Evolutionary conservation across 2,888 invertebrate species (phyloP), one percentile per base, ranked within the genome.

Genomic region (Pollenia angustigena): DNA sequence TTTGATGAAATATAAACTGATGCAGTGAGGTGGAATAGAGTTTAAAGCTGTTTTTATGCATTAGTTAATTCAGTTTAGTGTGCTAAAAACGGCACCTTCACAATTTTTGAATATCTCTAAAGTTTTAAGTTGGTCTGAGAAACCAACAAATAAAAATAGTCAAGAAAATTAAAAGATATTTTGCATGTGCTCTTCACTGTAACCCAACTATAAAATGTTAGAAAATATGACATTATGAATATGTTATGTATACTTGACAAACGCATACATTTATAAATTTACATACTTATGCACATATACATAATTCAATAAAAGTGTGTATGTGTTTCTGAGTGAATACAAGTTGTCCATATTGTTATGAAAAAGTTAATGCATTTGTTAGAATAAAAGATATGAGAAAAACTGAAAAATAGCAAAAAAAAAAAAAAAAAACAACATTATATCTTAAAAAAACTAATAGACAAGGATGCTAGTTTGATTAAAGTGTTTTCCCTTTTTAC

Each of bases 291-390:
- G 50, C 44, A 44, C 14, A 74, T 23, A 74, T 23, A 74, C 3
- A 68, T 52, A 48, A 75, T 46, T 68, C 23, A 44, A 75, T 68
- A 64, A 64, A n/a, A 50, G 58, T 52, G 11, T 40, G 18, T 48
- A 23, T 48, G 32, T 42, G 40, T 60, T 10, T 48, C 3, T 62
- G 11, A 23, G 6, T 58, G 42, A 1, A 56, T 11, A 23, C 66
- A 79, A 58, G 52, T 52, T 84, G 52, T 74, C 44, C 56, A 58
- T 84, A 74, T 74, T 76, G 50, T 85, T 78, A 50, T 56, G 58
- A 69, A 60, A 80, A 82, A 86, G 62, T 50, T 75, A 68, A 64
- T 82, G 78, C 32, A 64, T 80, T 64, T 71, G 48, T 60, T 71
- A 48, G 58, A 46, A 44, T 71, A 12, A 50, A 58, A 80, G 12